These are phyloP conservation scores for Heterotis niloticus DNA, from an alignment of 2,113 vertebrate species.

Conservation along the genomic window DNA sequence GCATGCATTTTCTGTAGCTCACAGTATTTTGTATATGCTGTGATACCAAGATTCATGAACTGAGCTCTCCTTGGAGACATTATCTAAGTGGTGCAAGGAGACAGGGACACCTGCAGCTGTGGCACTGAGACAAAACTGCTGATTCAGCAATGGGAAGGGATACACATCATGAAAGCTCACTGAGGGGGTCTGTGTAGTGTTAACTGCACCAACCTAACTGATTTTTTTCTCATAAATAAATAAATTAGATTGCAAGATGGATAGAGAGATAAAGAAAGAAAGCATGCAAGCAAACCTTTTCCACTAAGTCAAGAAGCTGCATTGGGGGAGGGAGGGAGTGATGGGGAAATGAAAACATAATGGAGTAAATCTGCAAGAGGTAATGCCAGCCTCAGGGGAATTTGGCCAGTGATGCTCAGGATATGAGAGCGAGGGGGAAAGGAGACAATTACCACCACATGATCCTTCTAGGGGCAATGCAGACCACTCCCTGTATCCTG, in stretches of 20 bases:
- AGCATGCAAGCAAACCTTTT: conserved; percentile 37
- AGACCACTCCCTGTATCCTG: conserved; percentile 43
- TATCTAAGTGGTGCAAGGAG: no score
- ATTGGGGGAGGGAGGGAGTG: conserved; percentile 41
- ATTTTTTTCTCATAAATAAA: not conserved
- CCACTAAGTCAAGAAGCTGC: conserved; percentile 26
- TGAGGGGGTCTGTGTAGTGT: no score
- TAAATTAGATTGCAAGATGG: no score
- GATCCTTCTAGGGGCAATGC: no score
- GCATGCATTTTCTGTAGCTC: not conserved
- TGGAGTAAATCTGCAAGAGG: conserved; percentile 44
- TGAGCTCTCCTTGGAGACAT: no score
- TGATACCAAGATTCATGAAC: no score
- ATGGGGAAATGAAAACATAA: conserved; percentile 42
- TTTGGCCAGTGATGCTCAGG: conserved; percentile 28
- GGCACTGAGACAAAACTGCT: no score
- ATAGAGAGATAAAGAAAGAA: conserved; percentile 34
- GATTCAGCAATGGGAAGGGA: no score
- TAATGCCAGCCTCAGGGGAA: conserved; percentile 30
- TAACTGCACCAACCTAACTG: no score
- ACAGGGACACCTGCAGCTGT: no score
- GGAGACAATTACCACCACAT: conserved; percentile 52
- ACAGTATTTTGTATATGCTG: no score
- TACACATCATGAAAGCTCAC: no score
- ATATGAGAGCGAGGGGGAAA: conserved; percentile 43